phyloP scores from a whole-genome alignment of 1,140 invertebrate species.

The Zaprionus ornatus region DNA sequence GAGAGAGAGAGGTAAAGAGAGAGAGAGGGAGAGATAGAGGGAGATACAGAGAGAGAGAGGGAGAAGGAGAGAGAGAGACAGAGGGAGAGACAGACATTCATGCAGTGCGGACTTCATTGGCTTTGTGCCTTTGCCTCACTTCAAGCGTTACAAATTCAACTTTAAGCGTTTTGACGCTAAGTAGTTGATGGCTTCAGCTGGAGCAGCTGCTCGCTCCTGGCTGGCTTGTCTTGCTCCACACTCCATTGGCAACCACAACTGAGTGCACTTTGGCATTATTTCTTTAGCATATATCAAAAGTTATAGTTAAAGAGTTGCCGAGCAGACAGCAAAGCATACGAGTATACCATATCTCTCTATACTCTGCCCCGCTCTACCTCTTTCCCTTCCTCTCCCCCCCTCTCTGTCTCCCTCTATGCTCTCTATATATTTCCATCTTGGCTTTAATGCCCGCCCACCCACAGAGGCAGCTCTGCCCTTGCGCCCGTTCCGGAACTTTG shows the following conservation, averaged over 20 bases:
- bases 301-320: conserved; percentile 79
- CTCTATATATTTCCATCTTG: not conserved
- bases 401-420: not conserved
- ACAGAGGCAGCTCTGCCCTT: not conserved
- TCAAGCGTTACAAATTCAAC: conserved; percentile 81
- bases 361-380: too few species aligned
- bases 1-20: conserved; percentile 33
- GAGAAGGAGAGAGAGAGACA: conserved; percentile 4
- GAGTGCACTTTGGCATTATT: conserved; percentile 77
- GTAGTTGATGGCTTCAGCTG: conserved; percentile 69
- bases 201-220: not conserved
- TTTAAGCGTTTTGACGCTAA: conserved; percentile 81
- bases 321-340: not conserved
- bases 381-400: not conserved
- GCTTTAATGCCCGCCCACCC: not conserved
- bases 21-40: not conserved
- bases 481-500: not conserved
- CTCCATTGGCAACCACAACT: conserved; percentile 62
- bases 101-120: conserved; percentile 59
- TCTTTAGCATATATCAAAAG: conserved; percentile 80
- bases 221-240: not conserved
- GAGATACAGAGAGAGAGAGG: conserved; percentile 21
- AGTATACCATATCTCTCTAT: not conserved
- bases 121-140: conserved; percentile 74
- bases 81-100: not conserved